A percentile compares a stretch with the other conserved stretches of the same genome.
Evolutionary conservation across 2,113 vertebrate genomes (phyloP).

Genomic region (Oreochromis aureus): DNA sequence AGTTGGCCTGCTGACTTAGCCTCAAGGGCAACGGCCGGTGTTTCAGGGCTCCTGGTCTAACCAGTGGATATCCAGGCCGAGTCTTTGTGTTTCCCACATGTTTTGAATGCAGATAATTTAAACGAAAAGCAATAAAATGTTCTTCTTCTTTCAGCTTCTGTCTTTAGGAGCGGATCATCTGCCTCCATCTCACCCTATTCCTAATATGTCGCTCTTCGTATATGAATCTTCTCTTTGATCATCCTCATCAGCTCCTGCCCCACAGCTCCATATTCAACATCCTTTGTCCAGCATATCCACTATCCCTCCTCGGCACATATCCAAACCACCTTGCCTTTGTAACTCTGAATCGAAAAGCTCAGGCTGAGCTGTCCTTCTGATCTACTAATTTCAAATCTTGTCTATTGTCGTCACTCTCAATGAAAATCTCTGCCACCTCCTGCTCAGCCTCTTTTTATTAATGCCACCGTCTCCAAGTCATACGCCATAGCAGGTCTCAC

Average conservation of each 20-base stretch:
- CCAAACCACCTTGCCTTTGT: neutral
- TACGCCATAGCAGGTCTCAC: neutral
- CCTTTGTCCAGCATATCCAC: neutral
- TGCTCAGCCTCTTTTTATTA: neutral
- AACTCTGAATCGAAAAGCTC: neutral
- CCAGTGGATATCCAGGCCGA: rapidly evolving
- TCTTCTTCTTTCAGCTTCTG: neutral
- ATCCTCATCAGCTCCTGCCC: neutral
- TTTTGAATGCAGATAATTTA: neutral
- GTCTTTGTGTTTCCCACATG: neutral
- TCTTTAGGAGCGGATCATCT: neutral
- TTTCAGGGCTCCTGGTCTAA: neutral
- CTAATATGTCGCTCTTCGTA: neutral
- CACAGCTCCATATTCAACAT: neutral
- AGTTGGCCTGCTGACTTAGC: rapidly evolving
- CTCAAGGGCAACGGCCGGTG: neutral
- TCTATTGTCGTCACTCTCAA: neutral
- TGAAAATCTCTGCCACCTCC: rapidly evolving
- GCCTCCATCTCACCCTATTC: neutral
- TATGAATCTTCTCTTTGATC: neutral
- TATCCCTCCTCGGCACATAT: neutral
- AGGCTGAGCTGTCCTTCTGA: neutral
- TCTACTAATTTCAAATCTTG: neutral
- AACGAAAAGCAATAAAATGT: neutral
- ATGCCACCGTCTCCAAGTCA: neutral